Evolutionary conservation across 2,797 vertebrate genomes (phyloP), one percentile per base, ranked within the genome.

Genomic region (Lutjanus campechanus): DNA sequence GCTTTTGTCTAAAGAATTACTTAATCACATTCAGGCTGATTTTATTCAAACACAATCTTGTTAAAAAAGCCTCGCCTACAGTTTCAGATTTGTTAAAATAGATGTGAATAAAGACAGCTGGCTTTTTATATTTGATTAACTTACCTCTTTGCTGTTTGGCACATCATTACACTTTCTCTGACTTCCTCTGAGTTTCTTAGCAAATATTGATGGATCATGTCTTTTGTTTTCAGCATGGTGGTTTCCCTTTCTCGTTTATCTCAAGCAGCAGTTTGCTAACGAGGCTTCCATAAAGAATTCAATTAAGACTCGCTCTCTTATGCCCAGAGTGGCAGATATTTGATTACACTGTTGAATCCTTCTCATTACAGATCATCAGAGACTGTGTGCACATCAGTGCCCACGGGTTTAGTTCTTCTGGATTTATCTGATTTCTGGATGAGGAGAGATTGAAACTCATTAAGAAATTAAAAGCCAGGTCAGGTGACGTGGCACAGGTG

Each of bases 311-410:
- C 6, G 5, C 16, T 44, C 11, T 71, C 1, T 22, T 41, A 7
- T 49, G 17, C 29, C 41, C 22, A 55, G 62, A 55, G 50, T 36
- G 22, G 29, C 13, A 44, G 44, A 60, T 60, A 20, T 69, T 54
- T 55, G 40, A 67, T 66, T 63, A 54, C 62, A 17, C 25, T 22
- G 22, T 20, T 66, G 15, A 70, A 50, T 62, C 55, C 29, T n/a
- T 41, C 19, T 69, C 25, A 49, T 59, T 59, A 50, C 17, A 56
- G 61, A 17, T 44, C 60, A 70, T 53, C 11, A 65, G 17, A 55
- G 19, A 22, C 58, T 36, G 22, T 56, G 29, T 50, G 36, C 8
- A 20, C 16, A 15, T 22, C 19, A 12, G 22, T 41, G 7, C 50
- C 50, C 40, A 22, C 19, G 8, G 44, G 12, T 41, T 53, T 7